Evolutionary conservation across 2,797 vertebrate genomes (phyloP), one percentile per base, ranked within the genome.

Genomic region (Trichosurus vulpecula): DNA sequence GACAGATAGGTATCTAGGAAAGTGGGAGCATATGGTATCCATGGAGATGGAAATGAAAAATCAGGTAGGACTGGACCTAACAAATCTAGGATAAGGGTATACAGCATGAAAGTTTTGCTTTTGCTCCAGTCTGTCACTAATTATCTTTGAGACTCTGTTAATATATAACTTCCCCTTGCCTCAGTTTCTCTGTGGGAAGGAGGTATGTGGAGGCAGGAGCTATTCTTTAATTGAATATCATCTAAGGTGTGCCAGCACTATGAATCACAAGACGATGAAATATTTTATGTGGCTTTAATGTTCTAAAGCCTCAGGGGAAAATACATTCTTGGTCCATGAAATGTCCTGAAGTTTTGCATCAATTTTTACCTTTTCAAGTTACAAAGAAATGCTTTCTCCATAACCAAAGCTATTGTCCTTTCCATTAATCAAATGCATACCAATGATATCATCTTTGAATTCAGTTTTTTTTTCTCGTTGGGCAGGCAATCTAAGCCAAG

Each of bases 251-350:
- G 90, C 97, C 95, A 93, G 95, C 54, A 55, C 12, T 27, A 92
- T 97, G 98, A 98, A 94, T 97, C 97, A 97, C 94, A 95, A 96
- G 94, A 97, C 97, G 96, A 95, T 97, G 97, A 97, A 97, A 96
- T 93, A 96, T 92, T 97, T 97, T 96, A 96, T 97, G 94, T 95
- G 94, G 94, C 94, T 97, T 98, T 94, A 87, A 95, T 95, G 95
- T 94, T 92, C 92, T 54, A n/a, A 61, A 53, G 95, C 95, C 97
- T 96, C n/a, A 55, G 94, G 97, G 96, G 30, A 92, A 95, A 95
- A 96, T 61, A 91, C 98, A 98, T 98, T 97, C 97, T 92, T 98
- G 54, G 94, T 91, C 93, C 91, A 93, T 97, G 97, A 98, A 92
- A 92, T 96, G 51, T 96, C 94, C 47, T 30, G 90, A 94, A 55